Base-by-base conservation (phyloP, 2,113 vertebrate genomes). In the Salvelinus fontinalis region DNA sequence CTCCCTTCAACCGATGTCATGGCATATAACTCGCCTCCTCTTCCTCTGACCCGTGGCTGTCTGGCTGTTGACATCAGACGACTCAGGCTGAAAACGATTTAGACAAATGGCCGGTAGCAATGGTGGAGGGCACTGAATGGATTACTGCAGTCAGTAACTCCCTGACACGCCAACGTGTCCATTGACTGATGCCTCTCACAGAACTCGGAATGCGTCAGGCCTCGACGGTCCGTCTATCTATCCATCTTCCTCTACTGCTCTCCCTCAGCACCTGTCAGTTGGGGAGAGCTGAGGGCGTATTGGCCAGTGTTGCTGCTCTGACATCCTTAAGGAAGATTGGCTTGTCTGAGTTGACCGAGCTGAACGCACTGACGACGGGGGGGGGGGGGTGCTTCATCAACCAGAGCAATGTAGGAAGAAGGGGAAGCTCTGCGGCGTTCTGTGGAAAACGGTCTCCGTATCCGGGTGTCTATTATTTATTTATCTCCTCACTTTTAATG, bases 281-380 rank as follows among this genome's bases (percentile, higher is more conserved):
- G 71, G 4, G 49, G 73, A 48, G 16, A 72, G 66, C 26, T 14
- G 48, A 51, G 66, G 71, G 79, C 73, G 72, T 76, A 72, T 67
- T 68, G 34, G 67, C 77, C 26, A 54, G 51, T 54, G 51, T 39
- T 74, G 31, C 66, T 66, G 24, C 75, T 69, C 64, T 75, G 81
- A 79, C 76, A 77, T 69, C 65, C 74, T 34, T 75, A 81, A 82
- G 81, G 70, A 79, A 84, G 79, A 83, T 67, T 75, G 79, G 81
- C 77, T 79, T 68, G 75, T 79, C 69, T 51, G 77, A 76, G 75
- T 73, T 44, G 69, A 75, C 62, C 57, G 57, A 70, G 75, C 65
- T 57, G 67, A 74, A 74, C 71, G 67, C 29, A 67, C 39, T 44
- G 67, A 67, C 60, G 70, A 64, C 24, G 49, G 73, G 29, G 5